Evolutionary conservation across 2,113 vertebrate species (phyloP).

Genomic region (Pterocles orientalis): DNA sequence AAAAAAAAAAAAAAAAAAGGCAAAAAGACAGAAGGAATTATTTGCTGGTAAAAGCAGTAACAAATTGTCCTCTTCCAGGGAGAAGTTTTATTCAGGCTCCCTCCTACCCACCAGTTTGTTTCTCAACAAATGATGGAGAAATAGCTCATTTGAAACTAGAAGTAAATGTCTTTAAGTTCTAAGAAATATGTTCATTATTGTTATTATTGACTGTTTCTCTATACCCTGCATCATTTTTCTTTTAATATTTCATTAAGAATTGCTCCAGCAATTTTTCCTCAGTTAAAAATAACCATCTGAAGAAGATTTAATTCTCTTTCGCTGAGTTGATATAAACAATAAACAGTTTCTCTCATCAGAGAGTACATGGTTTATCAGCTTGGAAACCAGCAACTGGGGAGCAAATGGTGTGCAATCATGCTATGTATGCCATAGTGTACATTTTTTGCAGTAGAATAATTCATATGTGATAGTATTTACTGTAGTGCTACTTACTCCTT

Average conservation of each 20-base stretch:
- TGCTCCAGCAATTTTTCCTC: background rate
- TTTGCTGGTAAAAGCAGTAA: background rate
- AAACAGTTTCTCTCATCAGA: background rate
- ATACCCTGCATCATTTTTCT: background rate
- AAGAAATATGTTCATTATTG: background rate
- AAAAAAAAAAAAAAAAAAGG: too few relatives aligned
- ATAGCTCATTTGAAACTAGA: background rate
- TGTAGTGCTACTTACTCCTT: background rate
- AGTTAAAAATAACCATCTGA: background rate
- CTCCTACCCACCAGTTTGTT: background rate
- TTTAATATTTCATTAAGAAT: background rate
- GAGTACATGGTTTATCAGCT: background rate
- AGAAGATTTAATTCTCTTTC: background rate
- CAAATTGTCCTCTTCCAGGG: background rate
- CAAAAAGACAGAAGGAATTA: background rate
- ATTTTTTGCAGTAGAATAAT: background rate
- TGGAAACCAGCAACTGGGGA: background rate
- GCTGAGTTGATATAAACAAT: background rate
- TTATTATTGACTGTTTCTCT: background rate
- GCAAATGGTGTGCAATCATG: background rate
- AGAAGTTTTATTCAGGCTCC: background rate
- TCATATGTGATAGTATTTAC: background rate
- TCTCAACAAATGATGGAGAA: background rate
- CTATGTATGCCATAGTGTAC: background rate
- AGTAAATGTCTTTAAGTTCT: background rate